Base-by-base conservation (phyloP, 2,888 invertebrate species). In the Ochropleura leucogaster region DNA sequence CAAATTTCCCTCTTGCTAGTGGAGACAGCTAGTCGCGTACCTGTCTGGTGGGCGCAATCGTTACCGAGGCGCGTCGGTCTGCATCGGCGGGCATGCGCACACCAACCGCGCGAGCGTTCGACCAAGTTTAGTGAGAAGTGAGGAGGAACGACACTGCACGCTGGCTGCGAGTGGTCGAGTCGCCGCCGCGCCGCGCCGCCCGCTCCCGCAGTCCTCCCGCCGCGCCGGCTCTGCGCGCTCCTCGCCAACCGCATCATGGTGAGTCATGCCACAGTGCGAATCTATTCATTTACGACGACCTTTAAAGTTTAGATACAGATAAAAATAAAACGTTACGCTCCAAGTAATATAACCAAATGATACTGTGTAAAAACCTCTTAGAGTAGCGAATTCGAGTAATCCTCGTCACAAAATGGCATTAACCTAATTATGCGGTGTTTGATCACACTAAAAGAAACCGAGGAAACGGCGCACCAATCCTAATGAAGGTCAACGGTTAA, bases 21-120 rank as follows among this genome's bases (percentile, higher is more conserved):
- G 96, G 95, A 95, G 96, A 96, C 96, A 94, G 94, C 92, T 89
- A 94, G 96, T 94, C 96, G 94, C 93, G 94, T 94, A 93, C 92
- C 93, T 93, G 94, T 94, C 93, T 93, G 91, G 91, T 90, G 87
- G 88, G 91, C 93, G 93, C 94, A 96, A 96, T 96, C 96, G 96
- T 96, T 96, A 96, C 93, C 91, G 90, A 91, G 90, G 89, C 93
- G 92, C 94, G 93, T 92, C 94, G 93, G 95, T 94, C 95, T 96
- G 96, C 96, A 95, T 93, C 93, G 92, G 84, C 93, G 92, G 89
- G 93, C 96, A 96, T 96, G 96, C 96, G 96, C 96, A 94, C 89
- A 89, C 79, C 89, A 87, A 81, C 90, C 90, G 83, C 69, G 80
- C 90, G 88, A 90, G 85, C 88, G 89, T 89, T 93, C 92, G 90